Base-by-base conservation (phyloP, 2,113 vertebrate species). In the Xiphias gladius region DNA sequence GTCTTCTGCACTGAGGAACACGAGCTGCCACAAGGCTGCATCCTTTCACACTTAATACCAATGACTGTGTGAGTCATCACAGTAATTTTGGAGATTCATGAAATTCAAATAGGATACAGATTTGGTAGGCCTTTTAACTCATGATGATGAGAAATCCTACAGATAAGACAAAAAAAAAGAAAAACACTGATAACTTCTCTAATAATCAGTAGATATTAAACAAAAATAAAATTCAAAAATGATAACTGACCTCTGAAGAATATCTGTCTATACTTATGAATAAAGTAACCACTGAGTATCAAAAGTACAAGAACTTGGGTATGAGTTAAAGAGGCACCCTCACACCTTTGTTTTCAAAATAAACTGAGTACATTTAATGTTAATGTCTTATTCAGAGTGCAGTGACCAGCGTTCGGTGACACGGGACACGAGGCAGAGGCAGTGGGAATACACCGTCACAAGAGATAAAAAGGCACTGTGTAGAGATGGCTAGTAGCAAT, bases 11-110 rank as follows among this genome's bases (percentile, higher is more conserved):
- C 20, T 54, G 2, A n/a, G n/a, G 20, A 54, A 1, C 20, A 54
- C 2, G n/a, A 54, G 1, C 2, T 22, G 52, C 63, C 63, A 77
- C 63, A 67, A 77, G 63, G 74, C 20, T 46, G 74, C 64, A 4
- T 61, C 54, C 41, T 55, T 67, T 61, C 76, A 50, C 55, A 69
- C 55, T 26, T 50, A 0, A 22, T 50, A 20, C 48, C 17, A 20
- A 48, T 13, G 22, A 35, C 24, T 19, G 19, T 20, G 4, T 66
- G 30, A 77, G 20, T 77, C 81, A 83, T 37, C 11, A 8, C 8
- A 64, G 28, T 26, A 22, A 35, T 55, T 61, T 24, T 50, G 48
- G 19, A 26, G 14, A 12, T 5, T 37, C 22, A 52, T 37, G 43
- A 12, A 52, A 26, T 26, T n/a, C n/a, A 20, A 50, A 20, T 6